Conservation (phyloP, 2,797 vertebrate genomes). For the Halcyon chelicuti region DNA sequence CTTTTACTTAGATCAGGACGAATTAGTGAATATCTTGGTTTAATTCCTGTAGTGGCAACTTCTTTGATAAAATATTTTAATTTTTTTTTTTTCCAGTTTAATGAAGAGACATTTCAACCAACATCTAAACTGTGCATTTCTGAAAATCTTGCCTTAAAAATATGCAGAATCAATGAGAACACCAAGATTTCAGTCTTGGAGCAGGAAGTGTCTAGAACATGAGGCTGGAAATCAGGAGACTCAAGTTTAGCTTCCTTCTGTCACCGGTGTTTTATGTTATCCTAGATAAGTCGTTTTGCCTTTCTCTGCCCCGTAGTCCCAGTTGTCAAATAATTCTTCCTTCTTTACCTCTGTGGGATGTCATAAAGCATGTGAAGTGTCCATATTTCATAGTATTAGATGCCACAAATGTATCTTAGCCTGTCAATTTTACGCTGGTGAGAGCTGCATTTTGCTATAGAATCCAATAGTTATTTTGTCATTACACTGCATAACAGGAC, state of each 20-base stretch:
- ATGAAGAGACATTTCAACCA: neutral
- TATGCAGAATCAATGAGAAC: neutral
- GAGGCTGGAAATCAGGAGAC: neutral
- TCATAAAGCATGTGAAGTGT: conserved; percentile 37
- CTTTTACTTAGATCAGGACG: neutral
- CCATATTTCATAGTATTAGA: conserved; percentile 44
- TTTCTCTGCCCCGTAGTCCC: conserved; percentile 21
- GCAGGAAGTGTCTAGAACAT: neutral
- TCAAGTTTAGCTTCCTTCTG: neutral
- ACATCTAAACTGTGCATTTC: neutral
- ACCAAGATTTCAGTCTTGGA: neutral
- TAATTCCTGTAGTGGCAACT: neutral
- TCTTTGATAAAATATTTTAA: neutral
- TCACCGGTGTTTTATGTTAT: conserved; percentile 6
- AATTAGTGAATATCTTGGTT: neutral
- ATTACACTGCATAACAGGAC: neutral
- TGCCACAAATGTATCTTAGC: conserved; percentile 11
- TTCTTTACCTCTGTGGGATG: conserved; percentile 19
- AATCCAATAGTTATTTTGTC: conserved; percentile 22
- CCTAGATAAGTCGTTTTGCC: conserved; percentile 26
- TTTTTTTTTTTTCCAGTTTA: neutral
- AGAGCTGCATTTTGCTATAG: conserved; percentile 1
- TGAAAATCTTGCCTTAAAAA: neutral
- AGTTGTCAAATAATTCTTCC: conserved; percentile 46
- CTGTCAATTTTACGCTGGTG: conserved; percentile 20